Evolutionary conservation across 2,797 vertebrate genomes (phyloP), one percentile per base, ranked within the genome.

Genomic region (Cossypha polioptera): DNA sequence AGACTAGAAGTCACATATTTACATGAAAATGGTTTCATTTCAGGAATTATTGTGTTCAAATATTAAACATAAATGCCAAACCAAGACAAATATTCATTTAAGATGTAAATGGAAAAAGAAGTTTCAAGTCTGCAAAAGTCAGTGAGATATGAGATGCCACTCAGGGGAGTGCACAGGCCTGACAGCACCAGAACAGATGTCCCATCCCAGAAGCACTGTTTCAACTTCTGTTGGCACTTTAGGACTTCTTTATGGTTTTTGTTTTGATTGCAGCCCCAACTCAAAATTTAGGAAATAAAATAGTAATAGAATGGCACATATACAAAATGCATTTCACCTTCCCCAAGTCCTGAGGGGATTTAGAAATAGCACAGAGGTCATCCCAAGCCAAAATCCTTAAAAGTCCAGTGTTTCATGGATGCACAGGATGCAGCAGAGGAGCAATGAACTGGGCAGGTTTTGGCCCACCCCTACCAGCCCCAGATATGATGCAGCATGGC

Each of bases 241-340:
- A 75, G 54, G 47, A 93, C 86, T 92, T 97, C 93, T 96, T 96
- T 83, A 88, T 76, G 50, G 47, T 50, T 92, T 96, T 97, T 86
- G 53, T 91, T 97, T 94, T 78, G 74, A 95, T 65, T 93, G 62
- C 76, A 95, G 74, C 31, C 45, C 50, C 68, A 86, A 63, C 28
- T 36, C 33, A 63, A 92, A 53, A 68, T 94, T 95, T 45, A 90
- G 72, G 5, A 28, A 67, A 74, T 29, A 57, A 81, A 57, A 53
- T 1, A 78, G 43, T 3, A 58, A 13, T 11, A 72, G 26, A 90
- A 53, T 16, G 1, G 0, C 31, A 61, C 9, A 35, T 6, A 22
- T 6, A 51, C 9, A 47, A 80, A 90, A 77, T 11, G 3, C 7
- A 63, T 63, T 86, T 77, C 31, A 85, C 1, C 2, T 8, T 2